phyloP scores from a whole-genome alignment of 1,140 invertebrate genomes.

The Thrips palmi region DNA sequence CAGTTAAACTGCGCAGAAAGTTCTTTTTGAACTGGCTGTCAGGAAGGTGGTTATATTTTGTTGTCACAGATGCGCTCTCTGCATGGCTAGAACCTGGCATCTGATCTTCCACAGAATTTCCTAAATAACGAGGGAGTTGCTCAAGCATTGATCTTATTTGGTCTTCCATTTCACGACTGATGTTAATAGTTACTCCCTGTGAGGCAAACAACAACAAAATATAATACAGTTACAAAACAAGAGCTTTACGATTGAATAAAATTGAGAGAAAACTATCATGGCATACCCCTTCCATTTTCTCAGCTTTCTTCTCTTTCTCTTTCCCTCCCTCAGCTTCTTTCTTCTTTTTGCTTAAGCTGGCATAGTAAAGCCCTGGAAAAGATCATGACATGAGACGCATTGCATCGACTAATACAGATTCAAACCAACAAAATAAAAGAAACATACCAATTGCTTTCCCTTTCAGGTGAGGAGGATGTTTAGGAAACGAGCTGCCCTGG shows the following conservation, averaged over 20 bases:
- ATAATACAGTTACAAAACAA: not conserved
- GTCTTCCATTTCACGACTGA: not conserved
- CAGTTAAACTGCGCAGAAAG: constrained; percentile 19
- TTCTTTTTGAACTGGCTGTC: constrained; percentile 20
- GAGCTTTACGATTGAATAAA: too few relatives aligned
- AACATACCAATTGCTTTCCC: constrained; percentile 5
- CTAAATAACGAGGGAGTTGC: not conserved
- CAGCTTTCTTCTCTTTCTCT: constrained; percentile 6
- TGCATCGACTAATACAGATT: not conserved
- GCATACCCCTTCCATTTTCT: not conserved
- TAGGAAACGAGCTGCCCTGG: too few relatives aligned
- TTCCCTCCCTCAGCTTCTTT: constrained; percentile 2
- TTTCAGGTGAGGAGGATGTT: constrained; percentile 2
- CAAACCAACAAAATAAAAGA: not conserved
- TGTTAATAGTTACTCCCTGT: not conserved
- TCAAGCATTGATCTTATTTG: not conserved
- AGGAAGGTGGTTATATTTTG: constrained; percentile 18
- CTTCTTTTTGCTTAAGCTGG: constrained; percentile 6
- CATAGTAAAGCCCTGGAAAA: constrained; percentile 11
- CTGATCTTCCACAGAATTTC: not conserved
- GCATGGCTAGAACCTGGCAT: not conserved
- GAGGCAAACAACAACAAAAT: not conserved
- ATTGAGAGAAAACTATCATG: too few relatives aligned
- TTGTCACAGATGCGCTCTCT: constrained; percentile 16
- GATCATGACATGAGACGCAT: not conserved